Evolutionary conservation across 1,140 invertebrate genomes (phyloP).

Genomic region (Drosophila nikananu): DNA sequence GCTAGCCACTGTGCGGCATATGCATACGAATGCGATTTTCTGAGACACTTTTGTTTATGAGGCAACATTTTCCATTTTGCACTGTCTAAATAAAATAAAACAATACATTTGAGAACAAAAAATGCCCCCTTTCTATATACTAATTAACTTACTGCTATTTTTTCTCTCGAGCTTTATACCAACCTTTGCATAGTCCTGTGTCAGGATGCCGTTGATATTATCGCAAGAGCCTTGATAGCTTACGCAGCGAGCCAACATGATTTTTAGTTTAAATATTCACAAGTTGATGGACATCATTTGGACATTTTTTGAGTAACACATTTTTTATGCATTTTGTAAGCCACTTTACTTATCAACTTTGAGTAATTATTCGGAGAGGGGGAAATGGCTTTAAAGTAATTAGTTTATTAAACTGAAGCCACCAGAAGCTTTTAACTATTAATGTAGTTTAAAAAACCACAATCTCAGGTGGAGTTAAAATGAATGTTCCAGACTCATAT

Average conservation of each 20-base stretch:
- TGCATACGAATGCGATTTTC: neutral
- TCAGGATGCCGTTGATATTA: slow-evolving; percentile 78
- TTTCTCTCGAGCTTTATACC: slow-evolving; percentile 35
- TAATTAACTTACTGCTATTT: slow-evolving; percentile 67
- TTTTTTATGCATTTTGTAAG: slow-evolving; percentile 4
- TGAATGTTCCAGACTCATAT: neutral
- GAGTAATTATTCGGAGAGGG: slow-evolving; percentile 1
- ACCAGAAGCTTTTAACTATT: too few relatives aligned
- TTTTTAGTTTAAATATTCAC: slow-evolving; percentile 18
- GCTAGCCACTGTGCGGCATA: neutral
- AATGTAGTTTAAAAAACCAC: too few relatives aligned
- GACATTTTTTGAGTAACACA: neutral
- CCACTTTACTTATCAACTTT: neutral
- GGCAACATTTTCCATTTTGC: slow-evolving; percentile 23
- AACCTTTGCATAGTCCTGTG: slow-evolving; percentile 82
- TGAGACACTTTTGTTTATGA: slow-evolving; percentile 25
- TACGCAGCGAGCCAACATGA: slow-evolving; percentile 83
- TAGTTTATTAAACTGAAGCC: too few relatives aligned
- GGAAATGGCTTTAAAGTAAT: neutral
- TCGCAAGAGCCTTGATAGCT: slow-evolving; percentile 84
- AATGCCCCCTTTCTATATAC: slow-evolving; percentile 25
- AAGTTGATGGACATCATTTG: slow-evolving; percentile 18
- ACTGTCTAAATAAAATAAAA: slow-evolving; percentile 37
- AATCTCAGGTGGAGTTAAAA: neutral
- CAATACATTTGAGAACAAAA: slow-evolving; percentile 26